Percentiles rank a stretch among this genome's conserved stretches.
Conservation (phyloP, 2,888 invertebrate genomes). For the Pollenia amentaria region DNA sequence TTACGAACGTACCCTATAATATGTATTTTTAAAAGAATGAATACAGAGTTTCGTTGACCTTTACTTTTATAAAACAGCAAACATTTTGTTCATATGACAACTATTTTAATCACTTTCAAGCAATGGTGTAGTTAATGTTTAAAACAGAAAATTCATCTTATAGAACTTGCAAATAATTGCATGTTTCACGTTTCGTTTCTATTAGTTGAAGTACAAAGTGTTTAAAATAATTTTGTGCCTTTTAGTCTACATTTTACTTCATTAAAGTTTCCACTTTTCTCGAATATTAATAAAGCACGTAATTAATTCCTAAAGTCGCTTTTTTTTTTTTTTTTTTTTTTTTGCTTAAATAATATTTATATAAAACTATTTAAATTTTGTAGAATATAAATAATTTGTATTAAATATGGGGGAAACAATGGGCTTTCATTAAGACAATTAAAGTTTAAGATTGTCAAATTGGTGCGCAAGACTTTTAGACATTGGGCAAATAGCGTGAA, state of each 20-base stretch:
- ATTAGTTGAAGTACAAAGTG: conserved; percentile 20
- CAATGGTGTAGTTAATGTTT: neutral
- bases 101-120: neutral
- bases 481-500: too few species aligned
- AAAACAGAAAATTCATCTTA: neutral
- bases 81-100: neutral
- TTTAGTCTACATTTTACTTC: conserved; percentile 1
- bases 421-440: too few species aligned
- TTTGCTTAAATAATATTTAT: neutral
- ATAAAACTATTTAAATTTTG: conserved; percentile 10
- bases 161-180: conserved; percentile 23
- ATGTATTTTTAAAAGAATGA: too few species aligned
- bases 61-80: neutral
- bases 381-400: neutral
- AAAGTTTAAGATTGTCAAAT: too few species aligned
- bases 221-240: conserved; percentile 2
- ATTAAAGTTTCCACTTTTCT: conserved; percentile 24
- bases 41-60: too few species aligned
- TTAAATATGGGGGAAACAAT: too few species aligned
- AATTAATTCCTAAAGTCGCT: conserved; percentile 44
- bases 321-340: neutral
- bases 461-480: too few species aligned
- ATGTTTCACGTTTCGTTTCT: neutral
- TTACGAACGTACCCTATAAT: too few species aligned
- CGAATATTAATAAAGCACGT: conserved; percentile 11